These are phyloP conservation scores for Stenotaenia linearis DNA, from an alignment of 2,888 invertebrate species.

Conservation along the genomic window DNA sequence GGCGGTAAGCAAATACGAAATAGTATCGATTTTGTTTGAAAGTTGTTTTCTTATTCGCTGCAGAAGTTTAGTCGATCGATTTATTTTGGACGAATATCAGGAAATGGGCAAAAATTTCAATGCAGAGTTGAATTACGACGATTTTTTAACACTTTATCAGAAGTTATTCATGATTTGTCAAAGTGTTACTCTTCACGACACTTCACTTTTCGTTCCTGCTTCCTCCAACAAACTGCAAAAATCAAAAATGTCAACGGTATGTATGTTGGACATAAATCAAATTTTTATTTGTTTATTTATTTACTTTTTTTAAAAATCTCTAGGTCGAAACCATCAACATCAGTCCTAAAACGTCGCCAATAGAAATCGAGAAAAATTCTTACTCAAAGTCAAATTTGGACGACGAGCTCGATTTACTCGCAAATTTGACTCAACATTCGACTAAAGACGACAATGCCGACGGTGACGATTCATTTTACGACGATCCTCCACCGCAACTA, in stretches of 20 bases:
- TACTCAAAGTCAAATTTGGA: neutral
- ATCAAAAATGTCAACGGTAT: neutral
- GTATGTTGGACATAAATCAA: neutral
- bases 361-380: neutral
- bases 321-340: neutral
- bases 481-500: neutral
- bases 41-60: neutral
- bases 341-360: neutral
- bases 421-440: neutral
- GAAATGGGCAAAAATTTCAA: neutral
- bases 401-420: neutral
- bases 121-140: neutral
- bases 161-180: neutral
- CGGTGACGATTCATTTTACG: neutral
- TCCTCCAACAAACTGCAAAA: neutral
- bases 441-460: neutral
- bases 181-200: neutral
- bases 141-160: neutral
- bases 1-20: neutral
- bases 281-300: neutral
- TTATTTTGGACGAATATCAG: neutral
- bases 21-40: neutral
- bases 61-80: constrained; percentile 1
- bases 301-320: too few relatives aligned
- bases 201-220: neutral